Evolutionary conservation across 2,797 vertebrate species (phyloP).

Genomic region (Crax fasciolata): DNA sequence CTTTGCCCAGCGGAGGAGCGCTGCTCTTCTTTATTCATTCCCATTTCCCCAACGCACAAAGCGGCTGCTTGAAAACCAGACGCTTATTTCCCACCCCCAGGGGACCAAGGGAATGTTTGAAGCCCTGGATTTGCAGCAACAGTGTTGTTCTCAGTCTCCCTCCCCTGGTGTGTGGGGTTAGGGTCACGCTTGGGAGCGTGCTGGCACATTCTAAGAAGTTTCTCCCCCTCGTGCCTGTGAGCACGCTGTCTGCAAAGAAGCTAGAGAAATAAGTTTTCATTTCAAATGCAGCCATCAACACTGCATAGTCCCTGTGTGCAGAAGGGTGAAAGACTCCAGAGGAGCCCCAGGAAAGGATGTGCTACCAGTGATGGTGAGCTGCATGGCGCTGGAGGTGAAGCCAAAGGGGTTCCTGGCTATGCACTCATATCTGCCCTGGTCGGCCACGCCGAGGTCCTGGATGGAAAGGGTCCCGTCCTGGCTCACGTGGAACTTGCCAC

Average conservation of each 20-base stretch:
- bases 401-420: conserved; percentile 80
- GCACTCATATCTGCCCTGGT: conserved; percentile 81
- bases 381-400: conserved; percentile 77
- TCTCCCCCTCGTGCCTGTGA: neutral
- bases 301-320: neutral
- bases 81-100: neutral
- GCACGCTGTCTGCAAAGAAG: neutral
- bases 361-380: conserved; percentile 77
- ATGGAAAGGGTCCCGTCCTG: conserved; percentile 76
- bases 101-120: neutral
- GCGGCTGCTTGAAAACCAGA: neutral
- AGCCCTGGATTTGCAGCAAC: fast-evolving
- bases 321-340: fast-evolving
- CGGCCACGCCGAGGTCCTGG: conserved; percentile 76
- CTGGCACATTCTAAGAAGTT: conserved; percentile 4
- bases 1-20: neutral
- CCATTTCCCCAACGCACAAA: fast-evolving
- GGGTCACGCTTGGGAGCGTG: fast-evolving
- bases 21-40: neutral
- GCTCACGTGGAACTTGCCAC: conserved; percentile 79
- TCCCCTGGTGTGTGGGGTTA: fast-evolving
- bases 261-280: neutral
- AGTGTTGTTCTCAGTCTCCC: neutral
- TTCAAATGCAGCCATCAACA: neutral
- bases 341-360: neutral